Conservation (phyloP, 2,113 vertebrate species). For the Gallinago jamesoni region DNA sequence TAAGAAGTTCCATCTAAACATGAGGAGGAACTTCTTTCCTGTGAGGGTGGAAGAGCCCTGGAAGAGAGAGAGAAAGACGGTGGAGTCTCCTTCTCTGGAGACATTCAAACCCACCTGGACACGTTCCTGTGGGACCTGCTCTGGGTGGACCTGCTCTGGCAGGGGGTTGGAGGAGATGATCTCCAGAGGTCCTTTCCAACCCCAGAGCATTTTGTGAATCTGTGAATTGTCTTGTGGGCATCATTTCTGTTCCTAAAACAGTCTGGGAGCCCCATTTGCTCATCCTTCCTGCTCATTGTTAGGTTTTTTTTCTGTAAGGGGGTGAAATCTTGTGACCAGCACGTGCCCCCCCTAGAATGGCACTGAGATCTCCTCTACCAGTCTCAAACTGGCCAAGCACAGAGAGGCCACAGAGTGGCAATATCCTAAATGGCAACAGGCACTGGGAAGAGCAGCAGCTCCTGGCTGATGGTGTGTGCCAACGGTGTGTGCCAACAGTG, state of each 20-base stretch:
- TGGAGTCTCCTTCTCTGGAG: too few species aligned
- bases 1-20: too few species aligned
- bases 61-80: too few species aligned
- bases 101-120: too few species aligned
- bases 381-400: neutral
- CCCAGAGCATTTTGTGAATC: too few species aligned
- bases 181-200: too few species aligned
- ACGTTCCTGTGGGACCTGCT: too few species aligned
- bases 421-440: neutral
- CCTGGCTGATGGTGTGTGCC: rapidly evolving
- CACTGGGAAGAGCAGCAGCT: neutral
- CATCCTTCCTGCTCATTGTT: neutral
- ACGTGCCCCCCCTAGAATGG: neutral
- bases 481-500: neutral
- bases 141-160: too few species aligned
- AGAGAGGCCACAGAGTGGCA: neutral
- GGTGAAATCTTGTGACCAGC: neutral
- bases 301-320: neutral
- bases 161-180: too few species aligned
- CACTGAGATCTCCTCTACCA: neutral
- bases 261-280: neutral
- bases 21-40: too few species aligned
- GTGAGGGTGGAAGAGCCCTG: too few species aligned
- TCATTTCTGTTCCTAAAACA: neutral
- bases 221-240: neutral